phyloP scores from a whole-genome alignment of 1,140 invertebrate genomes.

The Cydia amplana region DNA sequence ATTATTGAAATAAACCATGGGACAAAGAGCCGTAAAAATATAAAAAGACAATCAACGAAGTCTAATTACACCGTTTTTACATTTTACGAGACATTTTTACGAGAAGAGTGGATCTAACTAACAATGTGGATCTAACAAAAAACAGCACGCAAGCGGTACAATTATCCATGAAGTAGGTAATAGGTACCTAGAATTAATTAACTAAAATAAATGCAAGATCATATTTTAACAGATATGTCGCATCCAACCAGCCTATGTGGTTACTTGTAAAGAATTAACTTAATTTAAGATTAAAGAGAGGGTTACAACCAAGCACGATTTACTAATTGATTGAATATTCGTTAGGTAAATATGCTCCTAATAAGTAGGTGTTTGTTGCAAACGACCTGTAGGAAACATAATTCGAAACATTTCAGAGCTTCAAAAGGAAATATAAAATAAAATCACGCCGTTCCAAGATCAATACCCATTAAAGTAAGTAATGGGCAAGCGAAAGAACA shows the following conservation, averaged over 20 bases:
- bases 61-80: background rate
- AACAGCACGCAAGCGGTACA: too few species aligned
- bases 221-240: background rate
- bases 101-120: background rate
- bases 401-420: too few species aligned
- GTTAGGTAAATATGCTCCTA: too few species aligned
- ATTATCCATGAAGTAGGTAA: too few species aligned
- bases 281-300: too few species aligned
- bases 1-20: background rate
- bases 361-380: too few species aligned
- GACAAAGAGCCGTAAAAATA: constrained; percentile 25
- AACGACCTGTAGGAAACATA: too few species aligned
- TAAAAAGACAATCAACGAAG: background rate
- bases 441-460: background rate
- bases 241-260: background rate
- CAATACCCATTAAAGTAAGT: constrained; percentile 9
- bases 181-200: too few species aligned
- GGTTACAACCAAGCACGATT: too few species aligned
- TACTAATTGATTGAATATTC: too few species aligned
- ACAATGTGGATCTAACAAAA: background rate
- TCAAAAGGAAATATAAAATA: background rate
- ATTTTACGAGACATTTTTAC: background rate
- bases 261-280: too few species aligned
- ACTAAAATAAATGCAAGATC: too few species aligned
- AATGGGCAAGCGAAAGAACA: background rate